Conservation (phyloP, 1,140 invertebrate genomes). For the Lucilia sericata region DNA sequence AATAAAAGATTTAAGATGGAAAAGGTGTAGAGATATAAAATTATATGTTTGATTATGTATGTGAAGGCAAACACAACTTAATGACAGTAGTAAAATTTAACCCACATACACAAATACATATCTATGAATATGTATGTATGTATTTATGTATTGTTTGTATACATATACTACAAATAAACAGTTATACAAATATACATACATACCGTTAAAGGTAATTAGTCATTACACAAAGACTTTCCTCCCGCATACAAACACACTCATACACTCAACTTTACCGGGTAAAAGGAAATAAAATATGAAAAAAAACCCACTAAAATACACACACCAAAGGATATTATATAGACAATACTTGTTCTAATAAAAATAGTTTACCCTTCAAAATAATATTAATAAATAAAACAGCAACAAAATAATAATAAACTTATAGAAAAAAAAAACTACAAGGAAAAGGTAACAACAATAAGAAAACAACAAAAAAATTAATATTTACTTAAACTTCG, state of each 20-base stretch:
- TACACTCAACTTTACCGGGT: neutral
- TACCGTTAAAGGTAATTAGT: conserved; percentile 5
- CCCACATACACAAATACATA: neutral
- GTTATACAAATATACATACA: neutral
- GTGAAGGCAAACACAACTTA: neutral
- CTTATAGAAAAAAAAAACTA: neutral
- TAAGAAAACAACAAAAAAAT: neutral
- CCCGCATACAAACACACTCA: neutral
- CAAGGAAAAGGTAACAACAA: neutral
- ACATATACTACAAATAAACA: no score
- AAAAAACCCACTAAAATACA: neutral
- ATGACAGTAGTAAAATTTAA: neutral
- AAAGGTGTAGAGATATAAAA: no score
- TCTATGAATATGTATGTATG: no score
- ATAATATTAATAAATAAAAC: neutral
- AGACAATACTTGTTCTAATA: neutral
- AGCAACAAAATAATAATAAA: neutral
- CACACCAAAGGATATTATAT: neutral
- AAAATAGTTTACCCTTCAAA: neutral
- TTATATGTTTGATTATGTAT: neutral
- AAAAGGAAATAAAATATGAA: neutral
- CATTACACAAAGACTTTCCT: neutral
- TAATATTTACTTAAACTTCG: neutral
- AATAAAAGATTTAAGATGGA: neutral
- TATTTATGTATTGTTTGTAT: no score